phyloP scores from a whole-genome alignment of 2,888 invertebrate species.

The Melanotus villosus region DNA sequence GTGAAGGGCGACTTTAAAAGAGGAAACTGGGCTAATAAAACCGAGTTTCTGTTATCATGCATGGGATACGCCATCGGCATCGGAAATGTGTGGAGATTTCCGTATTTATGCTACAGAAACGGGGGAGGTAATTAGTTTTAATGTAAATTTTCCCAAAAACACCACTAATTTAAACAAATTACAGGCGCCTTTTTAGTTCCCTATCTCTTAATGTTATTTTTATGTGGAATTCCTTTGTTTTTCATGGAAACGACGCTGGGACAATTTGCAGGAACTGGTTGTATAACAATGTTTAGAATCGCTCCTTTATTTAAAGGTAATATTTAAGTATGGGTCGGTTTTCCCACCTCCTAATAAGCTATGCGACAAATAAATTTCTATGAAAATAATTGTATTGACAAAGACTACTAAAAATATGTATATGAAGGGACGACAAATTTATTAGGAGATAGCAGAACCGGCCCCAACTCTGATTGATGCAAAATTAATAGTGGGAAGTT shows the following conservation, averaged over 20 bases:
- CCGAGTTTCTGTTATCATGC: slow-evolving; percentile 85
- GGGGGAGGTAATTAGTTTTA: slow-evolving; percentile 78
- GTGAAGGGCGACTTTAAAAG: slow-evolving; percentile 60
- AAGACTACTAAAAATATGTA: too few species aligned
- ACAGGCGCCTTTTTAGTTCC: slow-evolving; percentile 90
- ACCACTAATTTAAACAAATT: slow-evolving; percentile 34
- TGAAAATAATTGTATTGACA: too few species aligned
- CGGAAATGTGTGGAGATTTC: slow-evolving; percentile 90
- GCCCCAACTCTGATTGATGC: too few species aligned
- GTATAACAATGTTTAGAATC: slow-evolving; percentile 85
- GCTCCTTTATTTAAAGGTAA: slow-evolving; percentile 86
- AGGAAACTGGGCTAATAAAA: slow-evolving; percentile 82
- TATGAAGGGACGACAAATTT: too few species aligned
- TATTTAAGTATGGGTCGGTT: slow-evolving; percentile 25
- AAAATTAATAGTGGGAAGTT: background rate
- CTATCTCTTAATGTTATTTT: slow-evolving; percentile 83
- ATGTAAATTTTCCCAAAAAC: background rate
- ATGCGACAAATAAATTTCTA: too few species aligned
- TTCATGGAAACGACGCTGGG: slow-evolving; percentile 90
- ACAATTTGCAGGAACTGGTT: slow-evolving; percentile 87
- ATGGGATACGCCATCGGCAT: slow-evolving; percentile 89
- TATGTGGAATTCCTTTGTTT: slow-evolving; percentile 90
- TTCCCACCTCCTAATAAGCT: too few species aligned
- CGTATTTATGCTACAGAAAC: slow-evolving; percentile 88
- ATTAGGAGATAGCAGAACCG: too few species aligned